phyloP scores from a whole-genome alignment of 2,113 vertebrate species.

The Lampris incognitus region DNA sequence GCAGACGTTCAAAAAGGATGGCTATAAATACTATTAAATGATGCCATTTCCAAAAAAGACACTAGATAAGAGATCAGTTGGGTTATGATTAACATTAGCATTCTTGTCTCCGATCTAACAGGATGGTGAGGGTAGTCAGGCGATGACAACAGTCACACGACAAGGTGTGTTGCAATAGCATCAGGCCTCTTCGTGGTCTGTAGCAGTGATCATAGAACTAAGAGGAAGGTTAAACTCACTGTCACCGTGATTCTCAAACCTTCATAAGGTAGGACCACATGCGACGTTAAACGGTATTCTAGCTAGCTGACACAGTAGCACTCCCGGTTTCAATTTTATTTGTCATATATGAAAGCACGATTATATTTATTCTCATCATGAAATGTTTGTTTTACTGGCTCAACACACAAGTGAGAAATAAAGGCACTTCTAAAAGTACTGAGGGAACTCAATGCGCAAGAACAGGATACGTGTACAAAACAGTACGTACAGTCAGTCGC shows the following conservation, averaged over 20 bases:
- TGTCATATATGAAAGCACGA: no score
- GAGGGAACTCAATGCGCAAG: no score
- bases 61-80: neutral
- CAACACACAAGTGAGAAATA: no score
- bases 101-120: neutral
- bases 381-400: no score
- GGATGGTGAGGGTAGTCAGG: neutral
- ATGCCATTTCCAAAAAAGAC: neutral
- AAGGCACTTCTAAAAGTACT: no score
- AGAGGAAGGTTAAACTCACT: neutral
- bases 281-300: neutral
- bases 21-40: neutral
- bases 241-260: neutral
- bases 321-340: neutral
- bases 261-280: neutral
- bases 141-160: conserved; percentile 19
- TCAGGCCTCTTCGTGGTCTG: neutral
- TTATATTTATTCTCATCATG: no score
- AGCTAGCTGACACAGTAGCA: neutral
- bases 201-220: neutral
- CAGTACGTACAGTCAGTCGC: no score
- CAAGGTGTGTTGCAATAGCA: conserved; percentile 38
- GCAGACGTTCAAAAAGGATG: no score
- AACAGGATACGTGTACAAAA: no score
- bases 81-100: neutral